A percentile compares a stretch with the other conserved stretches of the same genome.
Evolutionary conservation across 2,113 vertebrate genomes (phyloP).

Genomic region (Carassius gibelio): DNA sequence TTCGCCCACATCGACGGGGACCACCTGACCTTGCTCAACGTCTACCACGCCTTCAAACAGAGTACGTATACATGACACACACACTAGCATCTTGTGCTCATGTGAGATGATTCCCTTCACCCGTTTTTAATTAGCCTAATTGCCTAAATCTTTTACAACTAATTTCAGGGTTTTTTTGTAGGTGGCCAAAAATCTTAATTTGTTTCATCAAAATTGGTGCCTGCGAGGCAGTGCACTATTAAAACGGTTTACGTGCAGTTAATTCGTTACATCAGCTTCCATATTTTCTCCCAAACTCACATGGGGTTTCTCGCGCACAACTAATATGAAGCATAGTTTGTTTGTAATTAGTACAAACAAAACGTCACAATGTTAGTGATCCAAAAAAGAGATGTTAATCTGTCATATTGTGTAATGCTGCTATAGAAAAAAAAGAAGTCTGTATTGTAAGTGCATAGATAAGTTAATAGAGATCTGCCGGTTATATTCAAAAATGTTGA

Average conservation of each 20-base stretch:
- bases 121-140: neutral
- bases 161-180: slow-evolving; percentile 17
- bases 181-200: slow-evolving; percentile 14
- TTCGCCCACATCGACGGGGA: slow-evolving; percentile 98
- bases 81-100: neutral
- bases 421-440: no score
- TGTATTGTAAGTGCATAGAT: no score
- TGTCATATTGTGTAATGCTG: no score
- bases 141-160: slow-evolving; percentile 18
- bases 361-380: neutral
- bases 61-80: slow-evolving; percentile 77
- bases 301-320: neutral
- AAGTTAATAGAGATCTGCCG: no score
- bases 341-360: neutral
- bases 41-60: slow-evolving; percentile 98
- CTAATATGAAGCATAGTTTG: neutral
- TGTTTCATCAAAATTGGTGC: slow-evolving; percentile 18
- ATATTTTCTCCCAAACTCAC: neutral
- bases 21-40: slow-evolving; percentile 96
- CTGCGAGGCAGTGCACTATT: neutral
- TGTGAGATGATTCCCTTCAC: slow-evolving; percentile 11
- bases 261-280: neutral
- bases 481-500: no score
- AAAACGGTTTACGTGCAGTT: neutral
- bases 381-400: no score